phyloP scores from a whole-genome alignment of 2,888 invertebrate species.

The Machimus rusticus region DNA sequence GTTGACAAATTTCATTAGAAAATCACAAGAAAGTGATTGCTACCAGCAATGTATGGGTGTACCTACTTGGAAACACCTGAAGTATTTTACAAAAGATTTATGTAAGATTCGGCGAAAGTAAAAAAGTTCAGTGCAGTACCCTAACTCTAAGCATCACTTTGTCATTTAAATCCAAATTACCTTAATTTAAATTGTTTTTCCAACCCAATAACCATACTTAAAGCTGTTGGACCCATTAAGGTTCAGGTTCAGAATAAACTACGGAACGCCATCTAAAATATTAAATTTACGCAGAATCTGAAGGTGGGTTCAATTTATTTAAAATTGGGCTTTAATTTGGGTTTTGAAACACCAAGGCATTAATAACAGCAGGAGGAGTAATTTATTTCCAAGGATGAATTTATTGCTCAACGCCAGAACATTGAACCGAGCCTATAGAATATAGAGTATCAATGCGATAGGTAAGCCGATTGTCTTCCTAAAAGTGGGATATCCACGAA shows the following conservation, averaged over 20 bases:
- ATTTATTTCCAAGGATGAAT: constrained; percentile 17
- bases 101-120: background rate
- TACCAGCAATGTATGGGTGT: background rate
- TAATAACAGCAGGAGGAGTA: background rate
- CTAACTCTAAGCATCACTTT: background rate
- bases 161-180: background rate
- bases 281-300: background rate
- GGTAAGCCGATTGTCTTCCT: constrained; percentile 5
- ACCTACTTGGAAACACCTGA: background rate
- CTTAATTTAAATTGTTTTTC: background rate
- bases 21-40: background rate
- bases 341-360: background rate
- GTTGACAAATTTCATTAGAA: background rate
- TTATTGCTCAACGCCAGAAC: constrained; percentile 11
- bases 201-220: background rate
- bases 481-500: background rate
- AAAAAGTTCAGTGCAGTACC: background rate
- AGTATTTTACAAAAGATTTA: background rate
- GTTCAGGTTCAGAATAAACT: background rate
- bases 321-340: background rate
- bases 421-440: background rate
- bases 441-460: constrained; percentile 11
- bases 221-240: background rate
- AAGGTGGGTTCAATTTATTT: background rate
- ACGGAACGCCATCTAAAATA: background rate